Conservation (phyloP, 2,888 invertebrate genomes). For the Notocelia uddmanniana region DNA sequence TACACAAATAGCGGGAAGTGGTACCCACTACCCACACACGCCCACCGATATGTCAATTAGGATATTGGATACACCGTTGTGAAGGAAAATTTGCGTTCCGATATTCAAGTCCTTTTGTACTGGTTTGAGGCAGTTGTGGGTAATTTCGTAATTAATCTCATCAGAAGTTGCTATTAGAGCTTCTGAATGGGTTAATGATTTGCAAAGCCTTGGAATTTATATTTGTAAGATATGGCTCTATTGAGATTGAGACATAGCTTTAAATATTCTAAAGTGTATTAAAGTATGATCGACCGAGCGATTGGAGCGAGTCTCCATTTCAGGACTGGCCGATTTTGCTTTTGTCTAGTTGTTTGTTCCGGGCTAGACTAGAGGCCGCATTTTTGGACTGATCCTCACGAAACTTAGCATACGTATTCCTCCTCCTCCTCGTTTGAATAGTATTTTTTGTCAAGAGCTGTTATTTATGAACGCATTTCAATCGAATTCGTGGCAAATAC, state of each 20-base stretch:
- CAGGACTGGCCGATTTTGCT: too few species aligned
- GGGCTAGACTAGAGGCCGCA: too few species aligned
- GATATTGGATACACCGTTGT: conserved; percentile 61
- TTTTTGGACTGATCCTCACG: too few species aligned
- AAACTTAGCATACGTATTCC: too few species aligned
- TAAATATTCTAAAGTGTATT: too few species aligned
- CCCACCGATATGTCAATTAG: conserved; percentile 72
- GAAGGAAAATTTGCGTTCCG: conserved; percentile 22
- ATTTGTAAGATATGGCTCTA: neutral
- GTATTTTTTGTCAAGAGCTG: too few species aligned
- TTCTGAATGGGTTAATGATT: neutral
- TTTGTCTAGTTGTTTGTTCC: too few species aligned
- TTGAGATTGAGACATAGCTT: neutral
- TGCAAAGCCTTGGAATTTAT: neutral
- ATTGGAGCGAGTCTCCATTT: too few species aligned
- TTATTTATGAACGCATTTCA: too few species aligned
- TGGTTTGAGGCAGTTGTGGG: neutral
- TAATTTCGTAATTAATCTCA: neutral
- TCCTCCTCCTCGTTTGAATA: too few species aligned
- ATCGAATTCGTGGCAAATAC: too few species aligned
- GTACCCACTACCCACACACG: conserved; percentile 52
- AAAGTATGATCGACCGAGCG: too few species aligned
- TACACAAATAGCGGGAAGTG: conserved; percentile 53
- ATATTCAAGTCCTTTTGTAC: conserved; percentile 7
- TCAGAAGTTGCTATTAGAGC: neutral